Base-by-base conservation (phyloP, 2,113 vertebrate species). In the Embiotoca jacksoni region DNA sequence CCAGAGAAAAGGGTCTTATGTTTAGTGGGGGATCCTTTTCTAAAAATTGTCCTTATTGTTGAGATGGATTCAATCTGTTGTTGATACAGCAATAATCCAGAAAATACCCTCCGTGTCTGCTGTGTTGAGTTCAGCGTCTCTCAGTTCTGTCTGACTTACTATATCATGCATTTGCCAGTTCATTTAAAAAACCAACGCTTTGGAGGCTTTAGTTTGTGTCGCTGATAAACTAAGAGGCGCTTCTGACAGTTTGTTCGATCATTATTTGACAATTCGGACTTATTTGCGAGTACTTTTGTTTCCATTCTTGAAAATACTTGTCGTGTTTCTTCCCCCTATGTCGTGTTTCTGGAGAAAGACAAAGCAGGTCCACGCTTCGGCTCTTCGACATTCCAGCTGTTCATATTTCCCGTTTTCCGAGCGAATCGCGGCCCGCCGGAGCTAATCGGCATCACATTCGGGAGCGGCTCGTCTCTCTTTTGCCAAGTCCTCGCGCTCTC, bases 361-460 rank as follows among this genome's bases (percentile, higher is more conserved):
- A 23, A 23, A 35, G 37, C 41, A 50, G 69, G 55, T 55, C 53
- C 36, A 59, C 62, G 16, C 59, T 52, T 61, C 15, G 33, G 15
- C 59, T 36, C 31, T 13, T 39, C 37, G 61, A 80, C 61, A 46
- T 78, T 67, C 66, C 75, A 79, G 56, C 56, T 37, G 60, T 75
- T 75, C 57, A 76, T 39, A 36, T 74, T 76, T 81, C 59, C 68
- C 79, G 72, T 55, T 58, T 49, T 69, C 15, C 54, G 41, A 32
- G 13, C 62, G 50, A 68, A 75, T 61, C 50, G 2, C 23, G 35
- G 30, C 37, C 53, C 46, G 59, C 53, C 70, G 64, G 37, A 56
- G 46, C 39, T 49, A 60, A 59, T 74, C 39, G 35, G 39, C 46
- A 7, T 76, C 72, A 32, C 61, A 58, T 63, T 72, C 31, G 65